phyloP scores from a whole-genome alignment of 30 jellyfish, hydroid and myxozoan species.

The Nemopilema nomurai region DNA sequence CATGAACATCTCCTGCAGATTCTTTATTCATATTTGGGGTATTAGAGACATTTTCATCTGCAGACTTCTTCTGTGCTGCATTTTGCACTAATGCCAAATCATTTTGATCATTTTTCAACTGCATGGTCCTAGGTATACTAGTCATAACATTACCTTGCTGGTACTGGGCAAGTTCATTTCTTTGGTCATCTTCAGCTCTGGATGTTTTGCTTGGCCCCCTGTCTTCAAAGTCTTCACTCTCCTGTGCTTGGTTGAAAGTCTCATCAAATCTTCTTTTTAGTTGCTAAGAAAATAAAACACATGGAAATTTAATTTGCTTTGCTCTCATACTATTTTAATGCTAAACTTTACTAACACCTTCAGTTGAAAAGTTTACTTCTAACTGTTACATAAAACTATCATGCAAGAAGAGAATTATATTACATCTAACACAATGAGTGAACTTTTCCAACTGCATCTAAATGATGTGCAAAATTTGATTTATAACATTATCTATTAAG shows the following conservation, averaged over 20 bases:
- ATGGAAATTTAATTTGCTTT: neutral
- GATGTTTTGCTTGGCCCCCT: constrained; percentile 59
- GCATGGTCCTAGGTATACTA: constrained; percentile 58
- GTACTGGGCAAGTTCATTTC: constrained; percentile 43
- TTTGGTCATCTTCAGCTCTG: constrained; percentile 52
- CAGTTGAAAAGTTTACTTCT: too few relatives aligned
- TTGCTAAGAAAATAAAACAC: constrained; percentile 33
- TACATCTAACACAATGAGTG: too few relatives aligned
- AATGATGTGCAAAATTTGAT: too few relatives aligned
- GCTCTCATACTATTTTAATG: too few relatives aligned
- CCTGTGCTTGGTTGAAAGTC: constrained; percentile 66
- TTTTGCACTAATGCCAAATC: constrained; percentile 17
- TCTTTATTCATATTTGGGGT: constrained; percentile 28
- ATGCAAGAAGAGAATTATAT: too few relatives aligned
- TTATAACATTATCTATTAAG: too few relatives aligned
- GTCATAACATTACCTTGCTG: constrained; percentile 46
- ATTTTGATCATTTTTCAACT: constrained; percentile 49
- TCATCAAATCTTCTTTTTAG: constrained; percentile 69
- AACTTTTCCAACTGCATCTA: too few relatives aligned
- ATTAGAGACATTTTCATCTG: constrained; percentile 22
- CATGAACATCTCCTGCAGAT: constrained; percentile 28
- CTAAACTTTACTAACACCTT: too few relatives aligned
- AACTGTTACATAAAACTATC: too few relatives aligned
- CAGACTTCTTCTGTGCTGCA: constrained; percentile 19
- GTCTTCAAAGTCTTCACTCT: constrained; percentile 66